Conservation (phyloP, 2,113 vertebrate genomes). For the Lethenteron reissneri region DNA sequence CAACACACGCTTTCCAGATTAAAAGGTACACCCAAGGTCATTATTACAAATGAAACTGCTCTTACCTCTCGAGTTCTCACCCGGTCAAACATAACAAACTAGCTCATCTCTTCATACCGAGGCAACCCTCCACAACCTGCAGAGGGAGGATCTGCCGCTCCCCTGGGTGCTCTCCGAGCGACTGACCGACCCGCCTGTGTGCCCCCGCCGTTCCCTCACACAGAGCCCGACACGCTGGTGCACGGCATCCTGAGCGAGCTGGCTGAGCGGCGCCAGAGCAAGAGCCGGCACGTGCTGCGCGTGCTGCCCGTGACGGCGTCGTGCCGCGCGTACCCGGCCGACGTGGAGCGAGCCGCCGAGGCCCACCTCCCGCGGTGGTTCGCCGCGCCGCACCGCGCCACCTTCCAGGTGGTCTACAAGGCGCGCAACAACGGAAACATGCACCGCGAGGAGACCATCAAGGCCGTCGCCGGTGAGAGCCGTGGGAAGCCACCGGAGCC, state of each 20-base stretch:
- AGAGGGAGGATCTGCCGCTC: too few species aligned
- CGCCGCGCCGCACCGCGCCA: conserved; percentile 48
- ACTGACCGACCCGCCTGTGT: too few species aligned
- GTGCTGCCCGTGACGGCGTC: conserved; percentile 78
- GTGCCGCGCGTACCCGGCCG: conserved; percentile 67
- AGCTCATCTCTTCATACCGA: too few species aligned
- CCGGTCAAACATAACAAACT: too few species aligned
- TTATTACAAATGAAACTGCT: too few species aligned
- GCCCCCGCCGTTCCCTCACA: conserved; percentile 9
- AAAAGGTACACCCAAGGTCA: too few species aligned
- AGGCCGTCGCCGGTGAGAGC: conserved; percentile 50
- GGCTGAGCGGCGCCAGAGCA: conserved; percentile 60
- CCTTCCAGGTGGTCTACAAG: conserved; percentile 78
- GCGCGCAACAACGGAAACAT: conserved; percentile 71
- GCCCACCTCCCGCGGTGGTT: conserved; percentile 76
- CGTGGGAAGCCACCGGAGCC: too few species aligned
- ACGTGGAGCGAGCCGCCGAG: conserved; percentile 61
- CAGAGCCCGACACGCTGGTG: conserved; percentile 64
- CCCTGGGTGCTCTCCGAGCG: too few species aligned
- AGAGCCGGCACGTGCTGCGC: conserved; percentile 56
- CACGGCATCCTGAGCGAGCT: conserved; percentile 73
- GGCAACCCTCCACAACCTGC: too few species aligned
- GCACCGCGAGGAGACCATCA: conserved; percentile 71
- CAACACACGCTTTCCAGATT: too few species aligned
- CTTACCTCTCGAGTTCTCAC: too few species aligned